A percentile compares a stretch with the other conserved stretches of the same genome.
These are phyloP conservation scores for Trachemys scripta DNA, from an alignment of 2,113 vertebrate genomes.

Conservation along the genomic window DNA sequence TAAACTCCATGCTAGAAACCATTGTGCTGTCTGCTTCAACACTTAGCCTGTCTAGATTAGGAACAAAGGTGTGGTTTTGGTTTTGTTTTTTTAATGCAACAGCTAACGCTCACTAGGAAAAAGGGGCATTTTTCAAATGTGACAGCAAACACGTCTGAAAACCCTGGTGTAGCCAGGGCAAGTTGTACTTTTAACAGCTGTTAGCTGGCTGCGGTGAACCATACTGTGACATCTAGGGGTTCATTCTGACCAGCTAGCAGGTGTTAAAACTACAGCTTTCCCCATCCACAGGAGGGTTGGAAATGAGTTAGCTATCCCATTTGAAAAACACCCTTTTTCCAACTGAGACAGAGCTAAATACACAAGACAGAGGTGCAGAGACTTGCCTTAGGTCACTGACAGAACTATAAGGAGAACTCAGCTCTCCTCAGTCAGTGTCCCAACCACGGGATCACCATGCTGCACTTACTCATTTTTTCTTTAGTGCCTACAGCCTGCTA, in stretches of 20 bases:
- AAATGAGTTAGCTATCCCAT: not conserved
- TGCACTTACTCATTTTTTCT: not conserved
- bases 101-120: not conserved
- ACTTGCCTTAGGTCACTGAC: not conserved
- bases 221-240: not conserved
- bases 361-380: not conserved
- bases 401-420: not conserved
- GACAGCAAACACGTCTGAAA: too few species aligned
- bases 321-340: fast-evolving
- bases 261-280: fast-evolving
- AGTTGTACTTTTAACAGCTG: not conserved
- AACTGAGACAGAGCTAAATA: not conserved
- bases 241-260: fast-evolving
- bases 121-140: too few species aligned
- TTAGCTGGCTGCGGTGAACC: not conserved
- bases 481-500: not conserved
- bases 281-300: not conserved
- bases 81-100: fast-evolving
- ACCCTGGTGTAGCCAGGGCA: fast-evolving
- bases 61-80: not conserved
- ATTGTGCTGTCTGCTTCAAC: too few species aligned
- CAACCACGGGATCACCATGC: not conserved
- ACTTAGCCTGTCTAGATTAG: not conserved
- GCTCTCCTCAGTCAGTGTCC: not conserved
- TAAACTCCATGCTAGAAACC: too few species aligned